Percentiles rank a stretch among this genome's conserved stretches.
Conservation (phyloP, 2,797 vertebrate genomes). For the Pteronotus mesoamericanus region DNA sequence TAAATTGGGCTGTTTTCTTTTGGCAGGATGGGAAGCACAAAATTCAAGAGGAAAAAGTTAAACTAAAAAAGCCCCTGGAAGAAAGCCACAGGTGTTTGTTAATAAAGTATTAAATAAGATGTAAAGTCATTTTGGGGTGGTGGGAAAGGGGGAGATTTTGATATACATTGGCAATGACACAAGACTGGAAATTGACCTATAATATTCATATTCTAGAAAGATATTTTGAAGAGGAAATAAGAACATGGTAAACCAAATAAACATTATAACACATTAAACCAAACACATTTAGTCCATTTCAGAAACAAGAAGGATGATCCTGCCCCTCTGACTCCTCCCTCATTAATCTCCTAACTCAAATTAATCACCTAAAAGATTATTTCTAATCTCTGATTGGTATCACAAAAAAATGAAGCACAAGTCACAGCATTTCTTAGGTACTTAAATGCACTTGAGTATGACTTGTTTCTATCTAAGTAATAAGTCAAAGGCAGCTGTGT, state of each 20-base stretch:
- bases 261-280: background rate
- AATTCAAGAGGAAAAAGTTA: conserved; percentile 82
- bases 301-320: background rate
- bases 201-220: background rate
- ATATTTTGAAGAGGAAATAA: background rate
- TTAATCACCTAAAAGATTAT: background rate
- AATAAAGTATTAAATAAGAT: conserved; percentile 80
- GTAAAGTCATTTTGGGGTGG: background rate
- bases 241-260: background rate
- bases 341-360: background rate
- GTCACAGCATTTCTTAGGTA: background rate
- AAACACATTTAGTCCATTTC: background rate
- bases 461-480: background rate
- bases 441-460: background rate
- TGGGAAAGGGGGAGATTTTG: background rate
- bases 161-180: background rate
- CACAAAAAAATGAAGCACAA: background rate
- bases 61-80: conserved; percentile 68
- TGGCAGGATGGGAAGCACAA: conserved; percentile 80
- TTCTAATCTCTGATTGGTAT: background rate
- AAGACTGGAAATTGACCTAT: background rate
- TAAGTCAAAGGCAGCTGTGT: background rate
- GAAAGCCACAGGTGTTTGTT: conserved; percentile 83
- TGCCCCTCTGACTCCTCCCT: background rate
- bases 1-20: conserved; percentile 63